These are phyloP conservation scores for Eupithecia pulchellata DNA, from an alignment of 2,888 invertebrate genomes.

Conservation along the genomic window DNA sequence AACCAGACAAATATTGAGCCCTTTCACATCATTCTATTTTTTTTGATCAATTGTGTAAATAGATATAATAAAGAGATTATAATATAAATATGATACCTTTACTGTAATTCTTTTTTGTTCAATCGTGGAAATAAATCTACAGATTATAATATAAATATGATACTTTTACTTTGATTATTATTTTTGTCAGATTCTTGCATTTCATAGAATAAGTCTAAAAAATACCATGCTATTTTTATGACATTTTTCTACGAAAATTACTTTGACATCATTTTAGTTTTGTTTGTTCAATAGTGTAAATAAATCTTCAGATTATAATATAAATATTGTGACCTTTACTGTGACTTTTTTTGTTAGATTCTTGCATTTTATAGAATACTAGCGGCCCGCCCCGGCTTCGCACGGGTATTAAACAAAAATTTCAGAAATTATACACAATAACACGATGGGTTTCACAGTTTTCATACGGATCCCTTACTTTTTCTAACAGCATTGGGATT, in stretches of 20 bases:
- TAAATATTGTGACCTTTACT: background rate
- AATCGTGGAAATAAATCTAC: background rate
- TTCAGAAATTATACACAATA: too few species aligned
- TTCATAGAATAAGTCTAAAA: background rate
- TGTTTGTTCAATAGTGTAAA: background rate
- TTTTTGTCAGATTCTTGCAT: background rate
- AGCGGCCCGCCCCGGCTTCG: too few species aligned
- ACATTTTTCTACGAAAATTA: background rate
- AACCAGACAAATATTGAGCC: background rate
- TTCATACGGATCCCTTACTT: too few species aligned
- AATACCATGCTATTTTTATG: background rate
- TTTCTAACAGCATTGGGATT: too few species aligned
- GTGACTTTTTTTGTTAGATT: background rate
- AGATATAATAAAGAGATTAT: background rate
- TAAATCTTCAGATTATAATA: too few species aligned
- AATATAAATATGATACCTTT: background rate
- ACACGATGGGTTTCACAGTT: too few species aligned
- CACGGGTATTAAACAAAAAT: too few species aligned
- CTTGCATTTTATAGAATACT: background rate
- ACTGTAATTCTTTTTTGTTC: background rate
- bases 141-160: background rate
- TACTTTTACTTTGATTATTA: background rate
- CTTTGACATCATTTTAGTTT: too few species aligned
- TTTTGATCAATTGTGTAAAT: background rate
- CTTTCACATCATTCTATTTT: background rate